Evolutionary conservation across 2,797 vertebrate genomes (phyloP), one percentile per base, ranked within the genome.

Genomic region (Cetoscarus ocellatus): DNA sequence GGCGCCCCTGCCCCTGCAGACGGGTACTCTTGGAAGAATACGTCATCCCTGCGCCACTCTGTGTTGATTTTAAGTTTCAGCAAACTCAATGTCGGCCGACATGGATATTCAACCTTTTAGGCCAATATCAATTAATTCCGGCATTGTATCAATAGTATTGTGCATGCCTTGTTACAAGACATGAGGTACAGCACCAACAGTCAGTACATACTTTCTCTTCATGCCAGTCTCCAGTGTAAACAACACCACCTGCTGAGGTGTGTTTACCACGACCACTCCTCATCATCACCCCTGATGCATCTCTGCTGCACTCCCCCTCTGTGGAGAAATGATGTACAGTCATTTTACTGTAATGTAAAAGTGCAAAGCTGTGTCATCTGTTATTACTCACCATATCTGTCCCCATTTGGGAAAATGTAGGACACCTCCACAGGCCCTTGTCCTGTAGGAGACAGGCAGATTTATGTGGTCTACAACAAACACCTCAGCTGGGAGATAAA

Each of bases 331-430:
- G 51, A 27, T 59, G 59, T 60, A 66, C 1, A 38, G 18, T 15
- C 14, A 19, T 61, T 6, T 1, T 10, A 57, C 1, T 61, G 10
- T 5, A n/a, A 9, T 17, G 0, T 50, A 40, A 56, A 54, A 8
- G 17, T 45, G 3, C 35, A 38, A 45, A 40, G 40, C 3, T 52
- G 19, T 6, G 4, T 38, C 9, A 38, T 39, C 17, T 15, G 6
- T 58, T 12, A 6, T 54, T 38, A 79, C 94, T 94, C 89, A 96
- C 94, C 93, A 38, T 96, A 96, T 80, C 67, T 93, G 75, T 96
- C 94, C 76, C 94, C 93, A 85, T 95, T 96, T 56, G 95, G 93
- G 71, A 96, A 96, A 66, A 94, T 53, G 72, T 92, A 94, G 34
- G 86, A 91, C 34, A 91, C 87, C 61, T 90, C 87, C 35, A 87